Conservation (phyloP, 2,797 vertebrate species). For the Enteromius fasciolatus region DNA sequence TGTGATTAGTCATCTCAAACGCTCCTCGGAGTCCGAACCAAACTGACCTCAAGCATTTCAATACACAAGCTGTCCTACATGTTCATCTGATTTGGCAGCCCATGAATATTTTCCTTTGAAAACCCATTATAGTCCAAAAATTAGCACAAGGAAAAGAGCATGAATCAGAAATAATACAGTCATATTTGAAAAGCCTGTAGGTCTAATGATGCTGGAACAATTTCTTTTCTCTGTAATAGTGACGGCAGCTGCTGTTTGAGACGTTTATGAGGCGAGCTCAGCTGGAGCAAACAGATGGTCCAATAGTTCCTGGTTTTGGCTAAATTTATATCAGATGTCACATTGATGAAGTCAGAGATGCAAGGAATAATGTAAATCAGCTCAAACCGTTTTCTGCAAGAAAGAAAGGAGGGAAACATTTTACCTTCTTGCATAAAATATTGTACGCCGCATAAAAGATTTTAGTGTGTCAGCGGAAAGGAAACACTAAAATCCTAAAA, state of each 20-base stretch:
- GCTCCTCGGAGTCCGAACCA: constrained; percentile 11
- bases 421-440: not conserved
- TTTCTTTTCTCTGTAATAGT: constrained; percentile 54
- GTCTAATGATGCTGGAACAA: constrained; percentile 49
- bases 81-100: constrained; percentile 17
- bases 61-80: constrained; percentile 11
- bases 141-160: constrained; percentile 17
- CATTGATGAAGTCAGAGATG: constrained; percentile 63
- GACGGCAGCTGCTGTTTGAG: constrained; percentile 55
- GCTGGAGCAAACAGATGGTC: constrained; percentile 63
- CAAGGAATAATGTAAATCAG: constrained; percentile 48
- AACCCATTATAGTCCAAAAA: constrained; percentile 34
- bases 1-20: constrained; percentile 23
- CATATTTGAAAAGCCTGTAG: constrained; percentile 38
- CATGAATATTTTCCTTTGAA: constrained; percentile 26
- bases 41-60: constrained; percentile 19
- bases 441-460: constrained; percentile 2
- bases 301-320: constrained; percentile 55
- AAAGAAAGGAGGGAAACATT: constrained; percentile 59
- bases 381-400: constrained; percentile 60
- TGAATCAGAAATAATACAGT: constrained; percentile 32
- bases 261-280: constrained; percentile 58
- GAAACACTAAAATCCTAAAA: constrained; percentile 24
- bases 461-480: constrained; percentile 30
- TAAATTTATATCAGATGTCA: constrained; percentile 62